These are phyloP conservation scores for Heterotilapia buettikoferi DNA, from an alignment of 2,113 vertebrate genomes.

Conservation along the genomic window DNA sequence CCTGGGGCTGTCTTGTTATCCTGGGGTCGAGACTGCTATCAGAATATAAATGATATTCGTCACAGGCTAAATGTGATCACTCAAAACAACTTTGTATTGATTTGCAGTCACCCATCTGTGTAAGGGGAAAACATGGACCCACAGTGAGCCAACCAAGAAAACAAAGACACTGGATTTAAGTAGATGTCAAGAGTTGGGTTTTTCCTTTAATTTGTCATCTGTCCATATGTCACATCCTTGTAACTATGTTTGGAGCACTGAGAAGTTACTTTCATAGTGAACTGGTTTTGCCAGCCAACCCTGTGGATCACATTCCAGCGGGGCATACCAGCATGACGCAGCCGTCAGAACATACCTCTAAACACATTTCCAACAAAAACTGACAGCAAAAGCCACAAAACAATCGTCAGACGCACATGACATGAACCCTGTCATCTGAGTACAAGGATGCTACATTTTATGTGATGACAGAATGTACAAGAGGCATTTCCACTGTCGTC, in stretches of 20 bases:
- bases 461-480: neutral
- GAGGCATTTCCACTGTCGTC: neutral
- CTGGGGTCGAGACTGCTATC: neutral
- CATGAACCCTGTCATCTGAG: neutral
- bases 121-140: neutral
- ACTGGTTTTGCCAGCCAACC: slow-evolving; percentile 68
- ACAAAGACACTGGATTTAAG: neutral
- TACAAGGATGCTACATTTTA: neutral
- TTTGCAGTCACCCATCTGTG: neutral
- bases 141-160: neutral
- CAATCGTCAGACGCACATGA: neutral
- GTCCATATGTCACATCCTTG: neutral
- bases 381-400: neutral
- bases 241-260: neutral
- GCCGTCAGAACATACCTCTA: neutral
- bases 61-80: neutral
- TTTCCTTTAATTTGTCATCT: neutral
- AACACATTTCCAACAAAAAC: neutral
- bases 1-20: neutral
- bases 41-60: neutral
- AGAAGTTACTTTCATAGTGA: slow-evolving; percentile 8
- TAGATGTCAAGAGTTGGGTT: neutral
- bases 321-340: slow-evolving; percentile 10
- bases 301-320: slow-evolving; percentile 38
- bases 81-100: neutral